These are phyloP conservation scores for Epirrita christyi DNA, from an alignment of 2,888 invertebrate genomes.

Conservation along the genomic window DNA sequence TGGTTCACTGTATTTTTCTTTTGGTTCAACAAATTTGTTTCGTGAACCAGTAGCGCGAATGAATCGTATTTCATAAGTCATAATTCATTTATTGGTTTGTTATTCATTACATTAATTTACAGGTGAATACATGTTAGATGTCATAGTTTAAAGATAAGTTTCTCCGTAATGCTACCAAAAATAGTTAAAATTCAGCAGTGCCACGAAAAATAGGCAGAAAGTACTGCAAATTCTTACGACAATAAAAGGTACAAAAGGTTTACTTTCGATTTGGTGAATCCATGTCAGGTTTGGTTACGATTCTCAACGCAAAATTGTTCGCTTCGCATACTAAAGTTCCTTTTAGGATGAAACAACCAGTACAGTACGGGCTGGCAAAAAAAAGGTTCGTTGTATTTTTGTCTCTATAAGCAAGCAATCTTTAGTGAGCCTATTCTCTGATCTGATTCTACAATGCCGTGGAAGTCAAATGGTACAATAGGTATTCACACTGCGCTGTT, in stretches of 20 bases:
- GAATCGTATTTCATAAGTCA: no score
- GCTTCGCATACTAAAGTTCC: constrained; percentile 44
- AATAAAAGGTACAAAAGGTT: constrained; percentile 14
- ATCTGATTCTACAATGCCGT: constrained; percentile 15
- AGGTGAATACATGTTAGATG: no score
- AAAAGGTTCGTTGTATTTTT: constrained; percentile 6
- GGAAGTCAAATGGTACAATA: constrained; percentile 13
- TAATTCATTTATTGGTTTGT: no score
- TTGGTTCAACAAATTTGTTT: no score
- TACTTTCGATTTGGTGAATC: constrained; percentile 13
- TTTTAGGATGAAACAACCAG: constrained; percentile 16
- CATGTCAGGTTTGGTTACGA: constrained; percentile 42
- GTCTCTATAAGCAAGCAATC: constrained; percentile 11
- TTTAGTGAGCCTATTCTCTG: constrained; percentile 9
- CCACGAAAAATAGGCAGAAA: constrained; percentile 6
- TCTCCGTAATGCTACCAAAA: no score
- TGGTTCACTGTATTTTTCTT: no score
- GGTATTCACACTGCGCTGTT: constrained; percentile 25
- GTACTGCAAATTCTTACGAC: constrained; percentile 7
- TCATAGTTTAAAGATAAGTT: no score
- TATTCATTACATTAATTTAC: no score
- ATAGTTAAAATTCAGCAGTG: constrained; percentile 3
- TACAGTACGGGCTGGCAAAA: constrained; percentile 4
- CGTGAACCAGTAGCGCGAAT: no score
- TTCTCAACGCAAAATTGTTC: constrained; percentile 42